Evolutionary conservation across 2,113 vertebrate genomes (phyloP).

Genomic region (Polypterus senegalus): DNA sequence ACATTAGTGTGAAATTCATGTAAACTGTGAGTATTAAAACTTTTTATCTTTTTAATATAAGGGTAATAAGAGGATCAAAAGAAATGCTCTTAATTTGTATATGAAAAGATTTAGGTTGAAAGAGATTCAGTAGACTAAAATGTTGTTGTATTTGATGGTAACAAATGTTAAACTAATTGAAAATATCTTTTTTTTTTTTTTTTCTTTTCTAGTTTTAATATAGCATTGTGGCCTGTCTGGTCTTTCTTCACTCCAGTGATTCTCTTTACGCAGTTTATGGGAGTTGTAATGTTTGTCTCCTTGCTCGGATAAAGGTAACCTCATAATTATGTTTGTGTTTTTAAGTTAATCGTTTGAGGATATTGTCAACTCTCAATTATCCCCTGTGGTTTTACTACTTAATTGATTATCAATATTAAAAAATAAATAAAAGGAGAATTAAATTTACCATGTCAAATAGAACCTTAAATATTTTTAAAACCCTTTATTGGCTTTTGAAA

Average conservation of each 20-base stretch:
- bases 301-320: conserved; percentile 72
- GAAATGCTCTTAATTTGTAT: too few relatives aligned
- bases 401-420: not conserved
- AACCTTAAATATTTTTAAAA: too few relatives aligned
- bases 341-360: not conserved
- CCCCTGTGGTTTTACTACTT: too few relatives aligned
- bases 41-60: too few relatives aligned
- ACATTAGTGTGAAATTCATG: too few relatives aligned
- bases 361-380: too few relatives aligned
- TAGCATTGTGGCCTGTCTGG: conserved; percentile 85
- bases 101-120: too few relatives aligned
- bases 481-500: too few relatives aligned
- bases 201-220: conserved; percentile 65
- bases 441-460: accelerated
- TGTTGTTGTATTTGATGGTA: too few relatives aligned
- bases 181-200: conserved; percentile 6
- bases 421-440: not conserved
- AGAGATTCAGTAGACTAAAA: too few relatives aligned
- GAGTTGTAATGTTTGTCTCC: conserved; percentile 83
- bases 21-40: accelerated
- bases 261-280: conserved; percentile 93
- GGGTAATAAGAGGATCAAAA: too few relatives aligned
- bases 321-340: not conserved
- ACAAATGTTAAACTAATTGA: not conserved
- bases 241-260: conserved; percentile 81